Evolutionary conservation across 92 coral and sea anemone species (phyloP).

Genomic region (Muricea muricata): DNA sequence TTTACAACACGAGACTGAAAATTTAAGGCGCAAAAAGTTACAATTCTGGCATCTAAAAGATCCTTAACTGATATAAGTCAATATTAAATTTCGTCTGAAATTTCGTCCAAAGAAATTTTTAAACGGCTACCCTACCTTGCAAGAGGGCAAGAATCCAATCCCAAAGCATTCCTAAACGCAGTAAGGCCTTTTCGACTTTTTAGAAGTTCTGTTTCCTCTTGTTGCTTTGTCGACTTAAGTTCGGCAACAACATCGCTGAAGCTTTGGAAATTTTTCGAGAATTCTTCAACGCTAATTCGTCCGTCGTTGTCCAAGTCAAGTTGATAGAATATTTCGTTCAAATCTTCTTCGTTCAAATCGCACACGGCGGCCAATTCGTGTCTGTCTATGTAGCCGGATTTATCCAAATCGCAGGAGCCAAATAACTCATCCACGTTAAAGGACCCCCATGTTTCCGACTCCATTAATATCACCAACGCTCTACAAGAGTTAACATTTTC

Average conservation of each 20-base stretch:
- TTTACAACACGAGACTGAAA: too few species aligned
- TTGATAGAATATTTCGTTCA: slow-evolving; percentile 85
- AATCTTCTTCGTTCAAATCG: slow-evolving; percentile 87
- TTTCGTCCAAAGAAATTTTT: too few species aligned
- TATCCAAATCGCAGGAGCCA: slow-evolving; percentile 92
- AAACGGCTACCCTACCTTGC: slow-evolving; percentile 85
- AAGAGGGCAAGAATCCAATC: slow-evolving; percentile 63
- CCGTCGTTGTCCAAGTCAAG: slow-evolving; percentile 95
- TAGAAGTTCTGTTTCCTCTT: slow-evolving; percentile 3
- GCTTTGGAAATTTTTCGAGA: slow-evolving; percentile 90
- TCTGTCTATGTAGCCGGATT: slow-evolving; percentile 92
- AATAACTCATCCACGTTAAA: slow-evolving; percentile 69
- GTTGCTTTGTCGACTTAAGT: slow-evolving; percentile 72
- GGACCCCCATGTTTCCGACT: neutral
- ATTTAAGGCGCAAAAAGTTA: too few species aligned
- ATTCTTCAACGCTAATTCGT: slow-evolving; percentile 93
- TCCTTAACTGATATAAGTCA: too few species aligned
- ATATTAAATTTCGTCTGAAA: too few species aligned
- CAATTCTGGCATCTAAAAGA: too few species aligned
- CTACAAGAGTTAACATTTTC: neutral
- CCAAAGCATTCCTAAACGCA: slow-evolving; percentile 76
- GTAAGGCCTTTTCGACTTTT: slow-evolving; percentile 27
- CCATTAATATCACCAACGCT: neutral
- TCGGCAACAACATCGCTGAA: slow-evolving; percentile 86
- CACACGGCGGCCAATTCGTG: slow-evolving; percentile 97